Evolutionary conservation across 2,888 invertebrate genomes (phyloP), one percentile per base, ranked within the genome.

Genomic region (Cremastobaeus sp.): DNA sequence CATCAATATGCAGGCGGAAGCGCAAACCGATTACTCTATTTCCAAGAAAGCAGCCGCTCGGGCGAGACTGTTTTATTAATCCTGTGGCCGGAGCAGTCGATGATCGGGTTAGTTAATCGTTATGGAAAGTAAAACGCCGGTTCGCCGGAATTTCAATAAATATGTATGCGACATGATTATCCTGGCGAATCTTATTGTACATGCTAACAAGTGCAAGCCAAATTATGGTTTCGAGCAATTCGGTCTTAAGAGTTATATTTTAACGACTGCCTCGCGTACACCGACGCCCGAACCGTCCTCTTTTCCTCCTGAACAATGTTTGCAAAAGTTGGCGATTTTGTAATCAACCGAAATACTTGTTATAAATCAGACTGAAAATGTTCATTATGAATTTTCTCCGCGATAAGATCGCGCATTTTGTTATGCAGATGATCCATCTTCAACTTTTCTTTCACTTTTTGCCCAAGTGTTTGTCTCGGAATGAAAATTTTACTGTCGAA

Each of bases 21-120:
- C 65, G 57, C 74, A 55, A 76, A 73, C 69, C 73, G 77, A 78
- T 79, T 77, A 77, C 69, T 74, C 69, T 70, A 66, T 65, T 77
- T 77, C 70, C 71, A 74, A 76, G 74, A 74, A 74, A 73, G 66
- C 60, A 74, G 68, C 76, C 70, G 54, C 45, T 60, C 28, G 52
- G 54, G 55, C 64, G 39, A 60, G 52, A 48, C 47, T 69, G 60
- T 55, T 76, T 80, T 79, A 81, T 81, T 80, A 80, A 82, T 82
- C 80, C 77, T 77, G 72, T 57, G 45, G 74, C 60, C 39, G 57
- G 34, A 57, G 72, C 59, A 65, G 45, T 45, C 52, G 55, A 70
- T 68, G 78, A 77, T 62, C 70, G 77, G 72, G 72, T 74, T 74
- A 76, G 77, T 77, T 78, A 78, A 80, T 81, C 80, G 81, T 81